Conservation (phyloP, 2,113 vertebrate genomes). For the Orycteropus afer region DNA sequence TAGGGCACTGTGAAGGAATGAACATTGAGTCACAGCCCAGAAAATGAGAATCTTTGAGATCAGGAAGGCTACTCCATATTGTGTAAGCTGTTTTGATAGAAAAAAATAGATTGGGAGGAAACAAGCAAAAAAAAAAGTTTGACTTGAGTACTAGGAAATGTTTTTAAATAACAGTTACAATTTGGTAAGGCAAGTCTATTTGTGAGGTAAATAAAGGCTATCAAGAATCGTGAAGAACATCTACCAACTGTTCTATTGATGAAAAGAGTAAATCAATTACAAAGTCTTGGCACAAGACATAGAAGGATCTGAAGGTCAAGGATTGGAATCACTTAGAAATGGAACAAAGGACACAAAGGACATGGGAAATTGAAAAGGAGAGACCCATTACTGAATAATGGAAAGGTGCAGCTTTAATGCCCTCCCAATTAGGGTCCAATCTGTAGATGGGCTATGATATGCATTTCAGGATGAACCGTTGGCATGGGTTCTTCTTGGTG, state of each 20-base stretch:
- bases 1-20: not conserved
- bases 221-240: not conserved
- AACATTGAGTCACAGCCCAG: not conserved
- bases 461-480: not conserved
- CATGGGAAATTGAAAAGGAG: rapidly evolving
- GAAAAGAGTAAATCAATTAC: not conserved
- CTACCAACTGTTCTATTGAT: not conserved
- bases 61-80: not conserved
- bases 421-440: not conserved
- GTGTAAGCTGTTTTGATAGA: not conserved
- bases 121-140: not conserved
- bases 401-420: rapidly evolving
- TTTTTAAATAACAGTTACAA: not conserved
- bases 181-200: not conserved
- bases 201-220: not conserved
- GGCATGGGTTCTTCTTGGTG: not conserved
- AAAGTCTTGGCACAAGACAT: not conserved
- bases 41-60: not conserved
- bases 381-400: not conserved
- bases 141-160: not conserved
- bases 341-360: not conserved
- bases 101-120: not conserved
- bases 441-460: not conserved
- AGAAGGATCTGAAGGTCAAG: not conserved
- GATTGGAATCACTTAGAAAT: not conserved